A percentile compares a stretch with the other conserved stretches of the same genome.
phyloP scores from a whole-genome alignment of 1,140 invertebrate species.

The Conus betulinus region DNA sequence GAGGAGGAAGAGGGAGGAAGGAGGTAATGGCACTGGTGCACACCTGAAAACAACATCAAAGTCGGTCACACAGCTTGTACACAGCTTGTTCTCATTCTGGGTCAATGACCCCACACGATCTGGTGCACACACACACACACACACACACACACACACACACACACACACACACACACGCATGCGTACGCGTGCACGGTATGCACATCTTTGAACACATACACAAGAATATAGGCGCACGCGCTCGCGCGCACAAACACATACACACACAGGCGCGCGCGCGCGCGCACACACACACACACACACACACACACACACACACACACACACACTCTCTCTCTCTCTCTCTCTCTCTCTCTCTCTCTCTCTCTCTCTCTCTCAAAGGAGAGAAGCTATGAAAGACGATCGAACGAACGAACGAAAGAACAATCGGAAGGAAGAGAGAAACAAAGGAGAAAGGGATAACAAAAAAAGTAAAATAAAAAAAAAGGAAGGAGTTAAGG shows the following conservation, averaged over 20 bases:
- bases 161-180: neutral
- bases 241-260: neutral
- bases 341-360: too few species aligned
- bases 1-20: too few species aligned
- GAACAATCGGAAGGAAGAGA: neutral
- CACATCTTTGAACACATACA: neutral
- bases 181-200: neutral
- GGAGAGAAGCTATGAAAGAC: neutral
- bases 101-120: neutral
- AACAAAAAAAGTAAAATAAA: too few species aligned
- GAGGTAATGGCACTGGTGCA: too few species aligned
- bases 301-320: conserved; percentile 2
- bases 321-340: too few species aligned
- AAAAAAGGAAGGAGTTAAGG: too few species aligned
- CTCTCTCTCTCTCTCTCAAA: too few species aligned
- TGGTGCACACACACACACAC: neutral
- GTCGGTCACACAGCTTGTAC: too few species aligned
- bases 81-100: too few species aligned
- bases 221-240: neutral
- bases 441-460: too few species aligned
- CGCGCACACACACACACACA: neutral
- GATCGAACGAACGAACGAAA: neutral
- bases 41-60: too few species aligned
- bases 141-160: conserved; percentile 27
- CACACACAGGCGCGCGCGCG: neutral